A percentile compares a stretch with the other conserved stretches of the same genome.
Evolutionary conservation across 1,140 invertebrate genomes (phyloP).

Genomic region (Tribolium madens): DNA sequence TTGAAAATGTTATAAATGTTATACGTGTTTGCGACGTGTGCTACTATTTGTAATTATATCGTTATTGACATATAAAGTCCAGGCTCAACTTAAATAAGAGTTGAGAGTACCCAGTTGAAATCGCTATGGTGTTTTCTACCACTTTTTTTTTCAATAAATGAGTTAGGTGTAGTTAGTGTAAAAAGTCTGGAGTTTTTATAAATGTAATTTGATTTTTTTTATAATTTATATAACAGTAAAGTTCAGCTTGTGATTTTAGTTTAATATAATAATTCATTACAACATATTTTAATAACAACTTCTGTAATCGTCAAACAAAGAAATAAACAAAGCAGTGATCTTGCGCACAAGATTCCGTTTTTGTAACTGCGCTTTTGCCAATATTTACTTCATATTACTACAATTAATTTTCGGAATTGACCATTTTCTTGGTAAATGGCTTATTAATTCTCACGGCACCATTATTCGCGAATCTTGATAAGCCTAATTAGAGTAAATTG

Average conservation of each 20-base stretch:
- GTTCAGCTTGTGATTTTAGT: too few species aligned
- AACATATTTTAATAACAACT: slow-evolving; percentile 19
- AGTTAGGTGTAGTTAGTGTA: too few species aligned
- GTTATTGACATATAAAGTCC: neutral
- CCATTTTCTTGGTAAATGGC: slow-evolving; percentile 9
- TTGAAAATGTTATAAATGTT: neutral
- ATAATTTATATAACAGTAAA: too few species aligned
- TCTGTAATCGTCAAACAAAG: neutral
- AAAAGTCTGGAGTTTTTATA: too few species aligned
- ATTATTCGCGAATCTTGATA: slow-evolving; percentile 14
- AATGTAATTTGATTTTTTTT: too few species aligned
- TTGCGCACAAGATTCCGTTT: neutral
- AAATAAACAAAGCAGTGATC: slow-evolving; percentile 3
- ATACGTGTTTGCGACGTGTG: neutral
- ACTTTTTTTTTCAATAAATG: too few species aligned
- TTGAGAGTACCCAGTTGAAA: too few species aligned
- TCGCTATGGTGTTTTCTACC: too few species aligned
- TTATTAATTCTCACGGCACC: slow-evolving; percentile 21
- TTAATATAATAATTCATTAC: too few species aligned
- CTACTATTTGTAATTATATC: neutral
- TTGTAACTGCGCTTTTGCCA: neutral
- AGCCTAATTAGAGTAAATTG: slow-evolving; percentile 31
- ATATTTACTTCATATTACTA: slow-evolving; percentile 7
- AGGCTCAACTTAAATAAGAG: neutral
- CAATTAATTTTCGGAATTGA: slow-evolving; percentile 18